Base-by-base conservation (phyloP, 2,113 vertebrate genomes). In the Alethe castanea region DNA sequence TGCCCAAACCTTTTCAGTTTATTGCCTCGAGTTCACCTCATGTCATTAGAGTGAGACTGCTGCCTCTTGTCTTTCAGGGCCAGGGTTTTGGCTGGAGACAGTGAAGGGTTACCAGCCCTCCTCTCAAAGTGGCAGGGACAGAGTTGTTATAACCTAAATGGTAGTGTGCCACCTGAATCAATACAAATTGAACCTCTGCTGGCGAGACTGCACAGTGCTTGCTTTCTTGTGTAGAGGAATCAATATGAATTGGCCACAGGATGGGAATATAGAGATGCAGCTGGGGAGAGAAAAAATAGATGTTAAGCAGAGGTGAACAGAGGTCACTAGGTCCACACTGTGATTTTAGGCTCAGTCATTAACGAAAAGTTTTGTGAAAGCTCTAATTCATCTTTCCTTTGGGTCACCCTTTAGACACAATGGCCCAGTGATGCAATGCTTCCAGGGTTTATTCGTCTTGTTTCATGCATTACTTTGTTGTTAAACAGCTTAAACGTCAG, bases 111-210 rank as follows among this genome's bases (percentile, higher is more conserved):
- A 45, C 10, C 23, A 53, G 82, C 38, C n/a, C 38, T 73, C 76
- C 19, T 8, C 67, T 86, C 56, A 8, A 25, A 86, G 64, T 6
- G 5, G 38, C 66, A 81, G 60, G 59, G 86, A 59, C 59, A 66
- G 73, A 82, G 85, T 22, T 93, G 74, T 88, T 84, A 31, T 8
- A 62, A 40, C 4, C 3, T 64, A 69, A 76, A 69, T 87, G 81
- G 77, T 45, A 54, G 73, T 1, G 1, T 60, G 72, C 76, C 47
- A 61, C 81, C 50, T 29, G 44, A 50, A 94, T 93, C 90, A 14
- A 87, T 80, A 81, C 47, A 82, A 19, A 88, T 82, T 57, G 90
- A 94, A 65, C 70, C 64, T 82, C 42, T 73, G 66, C 81, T 22
- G 47, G 59, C 0, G 2, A 77, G 66, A 14, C 64, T 69, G 86